Evolutionary conservation across 2,797 vertebrate species (phyloP).

Genomic region (Phoebastria nigripes): DNA sequence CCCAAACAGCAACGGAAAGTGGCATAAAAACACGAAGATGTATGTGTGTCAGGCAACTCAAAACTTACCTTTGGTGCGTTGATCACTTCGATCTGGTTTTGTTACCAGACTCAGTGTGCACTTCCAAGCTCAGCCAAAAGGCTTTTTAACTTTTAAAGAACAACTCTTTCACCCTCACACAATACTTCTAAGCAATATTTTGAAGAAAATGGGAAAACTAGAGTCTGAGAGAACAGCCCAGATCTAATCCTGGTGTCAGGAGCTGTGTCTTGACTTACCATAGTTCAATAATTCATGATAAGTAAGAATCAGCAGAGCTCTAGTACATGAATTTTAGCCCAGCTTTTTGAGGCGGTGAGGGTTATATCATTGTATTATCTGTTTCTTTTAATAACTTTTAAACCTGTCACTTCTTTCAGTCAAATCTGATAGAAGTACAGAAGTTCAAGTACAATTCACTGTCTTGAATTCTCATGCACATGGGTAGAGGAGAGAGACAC

Average conservation of each 20-base stretch:
- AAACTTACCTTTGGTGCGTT: background rate
- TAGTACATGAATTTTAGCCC: background rate
- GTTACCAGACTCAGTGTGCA: background rate
- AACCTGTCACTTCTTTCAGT: conserved; percentile 14
- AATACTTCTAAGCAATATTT: background rate
- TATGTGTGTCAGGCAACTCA: background rate
- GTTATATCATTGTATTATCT: background rate
- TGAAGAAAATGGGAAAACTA: background rate
- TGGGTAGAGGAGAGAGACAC: background rate
- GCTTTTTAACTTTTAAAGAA: background rate
- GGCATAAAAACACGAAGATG: background rate
- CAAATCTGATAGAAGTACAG: background rate
- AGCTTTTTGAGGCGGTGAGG: background rate
- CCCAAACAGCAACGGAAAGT: background rate
- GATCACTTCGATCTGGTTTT: background rate
- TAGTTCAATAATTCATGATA: background rate
- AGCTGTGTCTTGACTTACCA: background rate
- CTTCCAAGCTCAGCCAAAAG: background rate
- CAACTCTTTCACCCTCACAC: background rate
- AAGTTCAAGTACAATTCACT: conserved; percentile 1
- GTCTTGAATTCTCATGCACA: background rate
- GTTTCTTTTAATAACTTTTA: conserved; percentile 9
- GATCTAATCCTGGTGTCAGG: background rate
- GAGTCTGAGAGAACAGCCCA: background rate
- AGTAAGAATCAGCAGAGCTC: background rate